These are phyloP conservation scores for Polia nebulosa DNA, from an alignment of 2,888 invertebrate species.

Conservation along the genomic window DNA sequence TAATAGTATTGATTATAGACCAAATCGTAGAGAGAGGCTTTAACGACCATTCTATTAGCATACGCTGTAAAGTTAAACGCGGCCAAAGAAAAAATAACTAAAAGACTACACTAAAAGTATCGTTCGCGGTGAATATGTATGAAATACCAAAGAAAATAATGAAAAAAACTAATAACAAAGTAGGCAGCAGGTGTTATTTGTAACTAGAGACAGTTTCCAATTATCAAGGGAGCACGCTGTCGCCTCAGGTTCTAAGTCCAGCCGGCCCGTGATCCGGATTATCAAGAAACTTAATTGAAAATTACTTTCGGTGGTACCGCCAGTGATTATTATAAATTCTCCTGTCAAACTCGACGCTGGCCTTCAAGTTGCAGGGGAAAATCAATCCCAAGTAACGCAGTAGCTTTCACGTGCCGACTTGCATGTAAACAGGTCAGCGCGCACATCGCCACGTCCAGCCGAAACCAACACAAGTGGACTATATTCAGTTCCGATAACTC, in stretches of 20 bases:
- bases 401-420: constrained; percentile 76
- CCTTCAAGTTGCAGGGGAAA: constrained; percentile 73
- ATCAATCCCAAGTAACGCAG: constrained; percentile 78
- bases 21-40: constrained; percentile 79
- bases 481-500: constrained; percentile 61
- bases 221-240: constrained; percentile 80
- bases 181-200: constrained; percentile 78
- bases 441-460: constrained; percentile 24
- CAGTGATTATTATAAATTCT: constrained; percentile 84
- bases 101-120: constrained; percentile 59
- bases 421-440: constrained; percentile 59
- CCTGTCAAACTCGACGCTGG: constrained; percentile 79
- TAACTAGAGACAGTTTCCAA: constrained; percentile 85
- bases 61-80: constrained; percentile 62
- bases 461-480: constrained; percentile 43
- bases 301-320: constrained; percentile 85
- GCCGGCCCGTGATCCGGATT: constrained; percentile 84
- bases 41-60: constrained; percentile 77
- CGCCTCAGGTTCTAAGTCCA: constrained; percentile 80
- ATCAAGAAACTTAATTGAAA: constrained; percentile 89
- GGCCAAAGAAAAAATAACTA: constrained; percentile 64
- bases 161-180: constrained; percentile 62
- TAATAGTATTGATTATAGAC: constrained; percentile 81
- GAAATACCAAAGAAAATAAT: constrained; percentile 56
- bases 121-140: constrained; percentile 57